phyloP scores from a whole-genome alignment of 2,113 vertebrate genomes.

The Cynocephalus volans region DNA sequence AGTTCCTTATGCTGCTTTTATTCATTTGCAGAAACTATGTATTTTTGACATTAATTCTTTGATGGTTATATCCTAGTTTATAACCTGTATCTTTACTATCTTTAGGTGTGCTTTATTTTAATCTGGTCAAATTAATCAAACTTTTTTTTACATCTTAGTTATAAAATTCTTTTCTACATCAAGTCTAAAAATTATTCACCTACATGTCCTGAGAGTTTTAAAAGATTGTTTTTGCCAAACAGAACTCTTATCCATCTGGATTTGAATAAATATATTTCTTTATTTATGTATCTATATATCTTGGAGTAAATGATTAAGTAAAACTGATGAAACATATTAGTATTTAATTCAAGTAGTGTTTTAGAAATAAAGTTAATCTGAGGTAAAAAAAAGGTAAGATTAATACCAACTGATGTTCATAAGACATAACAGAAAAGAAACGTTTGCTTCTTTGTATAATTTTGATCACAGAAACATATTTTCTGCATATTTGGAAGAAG shows the following conservation, averaged over 20 bases:
- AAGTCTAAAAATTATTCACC: not conserved
- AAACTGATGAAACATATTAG: not conserved
- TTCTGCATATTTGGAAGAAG: not conserved
- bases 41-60: not conserved
- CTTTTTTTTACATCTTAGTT: not conserved
- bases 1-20: not conserved
- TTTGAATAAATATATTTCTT: conserved; percentile 45
- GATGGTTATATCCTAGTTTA: not conserved
- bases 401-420: not conserved
- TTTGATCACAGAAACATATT: conserved; percentile 45
- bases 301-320: not conserved
- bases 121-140: not conserved
- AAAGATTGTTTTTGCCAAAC: not conserved
- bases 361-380: conserved; percentile 22
- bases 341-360: not conserved
- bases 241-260: not conserved
- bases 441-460: not conserved
- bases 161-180: not conserved
- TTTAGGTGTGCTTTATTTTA: not conserved
- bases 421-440: not conserved
- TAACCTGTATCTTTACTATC: not conserved
- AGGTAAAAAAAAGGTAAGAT: not conserved
- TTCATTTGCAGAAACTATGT: not conserved
- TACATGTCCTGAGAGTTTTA: not conserved
- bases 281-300: not conserved